Conservation (phyloP, 2,888 invertebrate genomes). For the Synanthedon tipuliformis region DNA sequence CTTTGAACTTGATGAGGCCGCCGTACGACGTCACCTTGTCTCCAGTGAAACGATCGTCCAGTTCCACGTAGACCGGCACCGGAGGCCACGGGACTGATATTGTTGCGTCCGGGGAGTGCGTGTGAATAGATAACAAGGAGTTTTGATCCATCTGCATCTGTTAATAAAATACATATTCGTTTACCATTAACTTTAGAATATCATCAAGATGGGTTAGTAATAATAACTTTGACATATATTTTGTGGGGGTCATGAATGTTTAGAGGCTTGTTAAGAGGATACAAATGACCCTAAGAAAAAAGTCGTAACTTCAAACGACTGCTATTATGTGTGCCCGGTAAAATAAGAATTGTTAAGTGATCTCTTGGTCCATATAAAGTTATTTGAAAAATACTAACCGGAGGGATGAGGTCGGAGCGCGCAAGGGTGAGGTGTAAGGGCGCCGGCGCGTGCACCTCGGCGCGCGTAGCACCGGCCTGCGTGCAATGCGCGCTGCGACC, state of each 20-base stretch:
- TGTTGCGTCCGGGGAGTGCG: conserved; percentile 43
- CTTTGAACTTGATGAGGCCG: conserved; percentile 84
- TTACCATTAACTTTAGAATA: too few relatives aligned
- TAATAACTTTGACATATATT: too few relatives aligned
- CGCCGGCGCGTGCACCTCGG: conserved; percentile 76
- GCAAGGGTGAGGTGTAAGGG: conserved; percentile 60
- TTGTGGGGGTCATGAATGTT: too few relatives aligned
- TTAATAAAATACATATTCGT: neutral
- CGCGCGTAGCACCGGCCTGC: conserved; percentile 86
- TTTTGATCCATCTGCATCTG: conserved; percentile 44
- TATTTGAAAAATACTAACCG: conserved; percentile 17
- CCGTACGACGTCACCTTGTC: conserved; percentile 93
- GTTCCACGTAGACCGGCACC: conserved; percentile 82
- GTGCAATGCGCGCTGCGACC: conserved; percentile 83
- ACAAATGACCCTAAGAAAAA: too few relatives aligned
- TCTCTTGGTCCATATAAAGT: too few relatives aligned
- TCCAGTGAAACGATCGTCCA: conserved; percentile 85
- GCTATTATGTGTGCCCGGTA: too few relatives aligned
- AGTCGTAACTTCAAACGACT: too few relatives aligned
- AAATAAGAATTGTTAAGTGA: too few relatives aligned
- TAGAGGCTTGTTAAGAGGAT: too few relatives aligned
- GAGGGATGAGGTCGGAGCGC: conserved; percentile 22
- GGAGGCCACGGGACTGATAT: conserved; percentile 61
- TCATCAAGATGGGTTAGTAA: too few relatives aligned
- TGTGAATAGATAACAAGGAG: conserved; percentile 47